Evolutionary conservation across 2,888 invertebrate genomes (phyloP), one percentile per base, ranked within the genome.

Genomic region (Glyphotaelius pellucidus): DNA sequence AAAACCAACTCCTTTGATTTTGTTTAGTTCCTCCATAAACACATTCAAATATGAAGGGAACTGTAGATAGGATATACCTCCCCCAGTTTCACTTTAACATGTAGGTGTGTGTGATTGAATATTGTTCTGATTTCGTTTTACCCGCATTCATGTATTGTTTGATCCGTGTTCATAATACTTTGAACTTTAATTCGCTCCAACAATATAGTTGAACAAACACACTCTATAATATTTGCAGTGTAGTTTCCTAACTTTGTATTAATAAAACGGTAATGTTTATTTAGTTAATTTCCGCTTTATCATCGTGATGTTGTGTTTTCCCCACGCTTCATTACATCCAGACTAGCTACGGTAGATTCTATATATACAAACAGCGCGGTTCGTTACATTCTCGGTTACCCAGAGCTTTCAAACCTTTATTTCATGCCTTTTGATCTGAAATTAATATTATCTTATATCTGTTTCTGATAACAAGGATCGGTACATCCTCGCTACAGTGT

Each of bases 241-340:
- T 81, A 81, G 80, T 80, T 35, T 30, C 35, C 42, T 38, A 89
- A 88, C 80, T 88, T 67, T 35, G 88, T 88, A 38, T 89, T 89
- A 80, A 80, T 80, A 80, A 89, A 88, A 88, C 90, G 91, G 90
- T 92, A 93, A 93, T 92, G 92, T 93, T 93, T 91, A 92, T 92
- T 93, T 88, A 92, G 92, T 88, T 92, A 93, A 93, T 93, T 93
- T 93, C 92, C 92, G 92, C 92, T 91, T 88, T 92, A 92, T 93
- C 93, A 92, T 93, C 92, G 91, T 91, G 92, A 90, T 86, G 93
- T 91, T 93, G 92, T 93, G 93, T 93, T 92, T 92, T 91, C 80
- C 92, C 89, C 90, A 89, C 92, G 91, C 93, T 93, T 93, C 93
- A 93, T 93, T 92, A 93, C 90, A 83, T 81, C 42, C 42, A 32